A percentile compares a stretch with the other conserved stretches of the same genome.
phyloP scores from a whole-genome alignment of 2,888 invertebrate genomes.

The Drosophila testacea region DNA sequence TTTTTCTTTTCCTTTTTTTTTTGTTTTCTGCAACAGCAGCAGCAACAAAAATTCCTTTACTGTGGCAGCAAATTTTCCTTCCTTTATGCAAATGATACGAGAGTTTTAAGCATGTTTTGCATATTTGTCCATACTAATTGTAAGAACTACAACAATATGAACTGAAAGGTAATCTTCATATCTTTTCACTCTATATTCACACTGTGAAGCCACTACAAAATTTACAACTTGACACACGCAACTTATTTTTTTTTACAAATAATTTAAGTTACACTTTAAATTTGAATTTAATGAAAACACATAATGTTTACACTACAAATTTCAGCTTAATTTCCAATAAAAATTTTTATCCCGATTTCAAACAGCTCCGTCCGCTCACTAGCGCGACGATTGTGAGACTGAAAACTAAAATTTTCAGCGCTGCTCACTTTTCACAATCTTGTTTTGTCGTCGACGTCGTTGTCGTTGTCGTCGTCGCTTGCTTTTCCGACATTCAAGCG shows the following conservation, averaged over 20 bases:
- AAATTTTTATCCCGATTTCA: slow-evolving; percentile 25
- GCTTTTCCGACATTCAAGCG: slow-evolving; percentile 66
- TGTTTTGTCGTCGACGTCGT: slow-evolving; percentile 45
- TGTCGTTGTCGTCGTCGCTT: slow-evolving; percentile 55
- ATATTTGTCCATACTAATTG: slow-evolving; percentile 15
- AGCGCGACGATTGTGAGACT: slow-evolving; percentile 75
- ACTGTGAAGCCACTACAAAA: slow-evolving; percentile 8
- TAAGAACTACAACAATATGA: slow-evolving; percentile 13
- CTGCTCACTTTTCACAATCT: slow-evolving; percentile 55
- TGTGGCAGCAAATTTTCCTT: slow-evolving; percentile 33
- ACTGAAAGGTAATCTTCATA: slow-evolving; percentile 1
- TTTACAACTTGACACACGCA: slow-evolving; percentile 17
- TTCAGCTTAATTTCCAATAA: slow-evolving; percentile 40
- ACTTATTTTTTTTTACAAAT: slow-evolving; percentile 22
- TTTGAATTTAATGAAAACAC: slow-evolving; percentile 45
- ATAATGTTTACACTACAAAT: slow-evolving; percentile 72
- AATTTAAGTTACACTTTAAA: slow-evolving; percentile 55
- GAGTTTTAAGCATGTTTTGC: slow-evolving; percentile 28
- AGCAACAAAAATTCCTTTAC: slow-evolving; percentile 68
- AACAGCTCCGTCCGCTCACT: slow-evolving; percentile 71
- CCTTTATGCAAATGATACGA: slow-evolving; percentile 57
- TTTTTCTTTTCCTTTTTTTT: slow-evolving; percentile 32
- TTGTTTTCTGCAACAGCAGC: slow-evolving; percentile 58
- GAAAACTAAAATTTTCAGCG: slow-evolving; percentile 58
- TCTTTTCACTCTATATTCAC: slow-evolving; percentile 31